Base-by-base conservation (phyloP, 2,113 vertebrate species). In the Pteropus alecto region DNA sequence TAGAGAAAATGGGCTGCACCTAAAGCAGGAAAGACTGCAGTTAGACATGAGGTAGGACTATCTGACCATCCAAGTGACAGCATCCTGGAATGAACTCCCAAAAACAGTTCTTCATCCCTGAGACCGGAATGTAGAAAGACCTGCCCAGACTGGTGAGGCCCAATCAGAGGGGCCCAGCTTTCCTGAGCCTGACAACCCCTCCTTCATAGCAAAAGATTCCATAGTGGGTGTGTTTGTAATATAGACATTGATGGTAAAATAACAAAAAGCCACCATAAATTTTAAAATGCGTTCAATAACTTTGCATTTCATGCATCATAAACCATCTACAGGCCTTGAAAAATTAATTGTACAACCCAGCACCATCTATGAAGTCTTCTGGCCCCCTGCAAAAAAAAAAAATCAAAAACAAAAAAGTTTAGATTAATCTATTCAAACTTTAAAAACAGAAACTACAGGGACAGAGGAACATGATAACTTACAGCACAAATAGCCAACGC, bases 91-190 rank as follows among this genome's bases (percentile, higher is more conserved):
- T 74, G 58, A 84, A 93, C 38, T 92, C 68, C 33, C 21, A 1
- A 63, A 54, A 38, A 78, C 48, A 73, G 58, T 13, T 86, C 84
- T 83, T 73, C 73, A 77, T 30, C 87, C 82, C 90, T 8, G 54
- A 94, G 95, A 78, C 33, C 19, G 10, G 90, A 97, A 95, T 92
- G 93, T 13, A 90, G 85, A 87, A 78, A 95, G 89, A 89, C 94
- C 84, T 74, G 74, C 63, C 48, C 67, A 12, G 91, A n/a, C 90
- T 41, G 18, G 58, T 28, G 43, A 96, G 88, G 88, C 35, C 68
- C 77, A 22, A 56, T 38, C 73, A 73, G 84, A 84, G 93, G 70
- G 30, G 4, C 71, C 46, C 28, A 7, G 73, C 24, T 38, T 51
- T 33, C 82, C 83, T 15, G 16, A 56, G 12, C 41, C 19, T 38